Percentiles rank a stretch among this genome's conserved stretches.
These are phyloP conservation scores for Atlantisia rogersi DNA, from an alignment of 2,113 vertebrate genomes.

Conservation along the genomic window DNA sequence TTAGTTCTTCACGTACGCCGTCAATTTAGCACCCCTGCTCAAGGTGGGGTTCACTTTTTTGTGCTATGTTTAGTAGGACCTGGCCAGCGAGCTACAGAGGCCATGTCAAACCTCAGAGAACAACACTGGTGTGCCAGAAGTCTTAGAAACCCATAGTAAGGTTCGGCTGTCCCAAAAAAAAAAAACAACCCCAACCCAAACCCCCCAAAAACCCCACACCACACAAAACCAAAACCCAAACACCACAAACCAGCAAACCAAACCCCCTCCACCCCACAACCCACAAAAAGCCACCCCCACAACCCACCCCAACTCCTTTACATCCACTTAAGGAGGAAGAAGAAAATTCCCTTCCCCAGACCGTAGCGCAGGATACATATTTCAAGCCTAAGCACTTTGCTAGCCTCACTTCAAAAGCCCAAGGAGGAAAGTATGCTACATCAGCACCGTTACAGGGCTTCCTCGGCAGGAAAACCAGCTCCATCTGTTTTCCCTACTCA, in stretches of 20 bases:
- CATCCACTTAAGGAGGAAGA: rapidly evolving
- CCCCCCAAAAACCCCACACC: no score
- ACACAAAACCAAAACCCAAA: no score
- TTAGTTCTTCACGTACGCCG: no score
- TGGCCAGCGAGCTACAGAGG: neutral
- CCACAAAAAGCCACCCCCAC: no score
- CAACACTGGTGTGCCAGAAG: neutral
- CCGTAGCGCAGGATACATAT: neutral
- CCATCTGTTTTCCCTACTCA: neutral
- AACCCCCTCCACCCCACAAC: no score
- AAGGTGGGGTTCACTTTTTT: neutral
- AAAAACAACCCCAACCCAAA: no score
- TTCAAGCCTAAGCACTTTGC: neutral
- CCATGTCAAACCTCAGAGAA: neutral
- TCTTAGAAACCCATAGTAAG: neutral
- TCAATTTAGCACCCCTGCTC: neutral
- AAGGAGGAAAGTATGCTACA: neutral
- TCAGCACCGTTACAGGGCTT: neutral
- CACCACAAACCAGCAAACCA: no score
- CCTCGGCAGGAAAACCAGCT: neutral
- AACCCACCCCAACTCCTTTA: neutral
- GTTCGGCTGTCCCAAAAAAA: neutral
- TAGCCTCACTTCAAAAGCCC: neutral
- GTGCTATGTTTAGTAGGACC: neutral
- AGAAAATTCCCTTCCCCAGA: neutral